These are phyloP conservation scores for Tachina lurida DNA, from an alignment of 2,888 invertebrate species.

Conservation along the genomic window DNA sequence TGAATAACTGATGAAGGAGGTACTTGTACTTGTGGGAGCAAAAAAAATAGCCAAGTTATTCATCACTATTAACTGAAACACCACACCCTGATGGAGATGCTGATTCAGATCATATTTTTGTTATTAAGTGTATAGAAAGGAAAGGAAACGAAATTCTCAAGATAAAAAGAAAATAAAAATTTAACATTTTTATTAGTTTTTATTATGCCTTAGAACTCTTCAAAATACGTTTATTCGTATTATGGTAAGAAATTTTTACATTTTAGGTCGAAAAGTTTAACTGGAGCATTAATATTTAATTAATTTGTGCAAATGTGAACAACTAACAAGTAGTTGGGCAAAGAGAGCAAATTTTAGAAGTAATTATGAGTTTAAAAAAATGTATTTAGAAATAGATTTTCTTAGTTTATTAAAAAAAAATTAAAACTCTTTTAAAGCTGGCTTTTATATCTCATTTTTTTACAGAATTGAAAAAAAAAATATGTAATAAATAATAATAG, in stretches of 20 bases:
- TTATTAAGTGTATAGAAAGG: constrained; percentile 25
- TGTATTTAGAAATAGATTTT: neutral
- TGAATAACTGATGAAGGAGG: constrained; percentile 54
- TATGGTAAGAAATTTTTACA: neutral
- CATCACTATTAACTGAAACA: constrained; percentile 17
- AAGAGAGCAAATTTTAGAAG: constrained; percentile 14
- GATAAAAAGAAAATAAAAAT: constrained; percentile 18
- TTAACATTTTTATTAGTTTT: constrained; percentile 43
- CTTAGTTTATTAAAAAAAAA: neutral
- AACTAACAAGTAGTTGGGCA: neutral
- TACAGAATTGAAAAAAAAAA: neutral
- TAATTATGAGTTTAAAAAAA: constrained; percentile 5
- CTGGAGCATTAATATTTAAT: constrained; percentile 58
- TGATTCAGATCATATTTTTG: constrained; percentile 22
- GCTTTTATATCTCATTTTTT: neutral
- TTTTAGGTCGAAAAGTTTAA: constrained; percentile 51
- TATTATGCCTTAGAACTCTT: neutral
- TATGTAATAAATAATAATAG: neutral
- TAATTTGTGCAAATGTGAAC: constrained; percentile 31
- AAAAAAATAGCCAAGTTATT: constrained; percentile 39
- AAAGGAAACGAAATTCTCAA: neutral
- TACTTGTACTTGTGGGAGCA: neutral
- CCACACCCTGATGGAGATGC: constrained; percentile 10
- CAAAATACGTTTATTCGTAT: constrained; percentile 17
- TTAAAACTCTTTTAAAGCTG: neutral